Evolutionary conservation across 2,797 vertebrate genomes (phyloP).

Genomic region (Zalophus californianus): DNA sequence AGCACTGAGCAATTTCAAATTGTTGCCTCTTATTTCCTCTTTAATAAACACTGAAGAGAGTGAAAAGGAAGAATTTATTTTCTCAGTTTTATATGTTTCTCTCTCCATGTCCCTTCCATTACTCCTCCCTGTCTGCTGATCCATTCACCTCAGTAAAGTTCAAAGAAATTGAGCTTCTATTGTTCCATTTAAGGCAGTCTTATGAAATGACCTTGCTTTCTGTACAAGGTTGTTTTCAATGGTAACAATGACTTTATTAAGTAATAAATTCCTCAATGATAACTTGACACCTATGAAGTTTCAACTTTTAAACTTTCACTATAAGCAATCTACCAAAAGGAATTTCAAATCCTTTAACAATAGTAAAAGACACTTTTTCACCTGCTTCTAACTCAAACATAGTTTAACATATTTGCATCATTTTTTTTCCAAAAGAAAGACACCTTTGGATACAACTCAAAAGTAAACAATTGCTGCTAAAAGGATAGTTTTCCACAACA

Average conservation of each 20-base stretch:
- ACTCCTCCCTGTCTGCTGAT: background rate
- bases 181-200: slow-evolving; percentile 31
- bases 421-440: slow-evolving; percentile 77
- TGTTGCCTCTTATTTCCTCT: slow-evolving; percentile 64
- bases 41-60: slow-evolving; percentile 28
- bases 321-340: slow-evolving; percentile 52
- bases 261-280: slow-evolving; percentile 75
- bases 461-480: slow-evolving; percentile 53
- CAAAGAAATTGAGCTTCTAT: slow-evolving; percentile 50
- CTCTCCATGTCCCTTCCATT: background rate
- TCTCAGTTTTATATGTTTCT: slow-evolving; percentile 46
- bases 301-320: slow-evolving; percentile 74
- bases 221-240: slow-evolving; percentile 64
- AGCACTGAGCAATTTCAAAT: slow-evolving; percentile 55
- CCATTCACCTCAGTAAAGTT: slow-evolving; percentile 60
- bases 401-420: slow-evolving; percentile 65
- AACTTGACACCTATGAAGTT: slow-evolving; percentile 71
- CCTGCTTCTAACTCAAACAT: slow-evolving; percentile 69
- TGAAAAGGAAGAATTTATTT: slow-evolving; percentile 32
- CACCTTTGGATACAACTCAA: slow-evolving; percentile 51
- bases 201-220: slow-evolving; percentile 60
- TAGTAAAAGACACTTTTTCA: slow-evolving; percentile 70
- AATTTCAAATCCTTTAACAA: slow-evolving; percentile 71
- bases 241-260: slow-evolving; percentile 74
- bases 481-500: slow-evolving; percentile 58